phyloP scores from a whole-genome alignment of 2,797 vertebrate species.

The Knipowitschia caucasica region DNA sequence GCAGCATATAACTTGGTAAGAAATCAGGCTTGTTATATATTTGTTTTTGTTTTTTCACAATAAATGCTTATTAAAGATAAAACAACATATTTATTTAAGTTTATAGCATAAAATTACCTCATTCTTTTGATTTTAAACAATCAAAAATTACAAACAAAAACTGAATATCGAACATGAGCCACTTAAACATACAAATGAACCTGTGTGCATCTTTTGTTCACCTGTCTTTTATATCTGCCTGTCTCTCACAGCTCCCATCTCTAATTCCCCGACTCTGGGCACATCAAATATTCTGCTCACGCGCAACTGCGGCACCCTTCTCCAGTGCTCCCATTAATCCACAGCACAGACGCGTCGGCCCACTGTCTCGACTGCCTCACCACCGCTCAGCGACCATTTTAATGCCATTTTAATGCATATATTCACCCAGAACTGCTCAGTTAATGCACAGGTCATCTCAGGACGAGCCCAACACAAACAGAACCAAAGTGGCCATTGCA shows the following conservation, averaged over 20 bases:
- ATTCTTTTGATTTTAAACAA: too few species aligned
- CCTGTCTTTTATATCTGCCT: conserved; percentile 59
- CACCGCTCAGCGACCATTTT: conserved; percentile 32
- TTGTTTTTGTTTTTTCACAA: too few species aligned
- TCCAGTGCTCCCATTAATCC: conserved; percentile 89
- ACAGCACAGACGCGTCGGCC: conserved; percentile 82
- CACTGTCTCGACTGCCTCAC: conserved; percentile 68
- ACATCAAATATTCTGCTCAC: conserved; percentile 89
- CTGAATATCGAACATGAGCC: neutral
- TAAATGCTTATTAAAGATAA: too few species aligned
- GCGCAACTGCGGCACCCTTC: conserved; percentile 86
- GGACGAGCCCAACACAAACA: conserved; percentile 23
- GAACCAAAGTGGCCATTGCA: neutral
- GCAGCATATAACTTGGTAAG: too few species aligned
- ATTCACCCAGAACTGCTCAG: conserved; percentile 18
- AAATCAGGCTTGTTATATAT: too few species aligned
- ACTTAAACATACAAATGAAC: conserved; percentile 24
- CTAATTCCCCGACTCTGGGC: conserved; percentile 49
- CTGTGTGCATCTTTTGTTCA: conserved; percentile 12
- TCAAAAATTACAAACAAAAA: neutral
- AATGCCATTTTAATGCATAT: conserved; percentile 43
- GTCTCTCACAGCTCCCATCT: conserved; percentile 70
- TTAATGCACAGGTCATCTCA: conserved; percentile 43
- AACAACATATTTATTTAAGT: too few species aligned
- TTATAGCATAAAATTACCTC: too few species aligned